Evolutionary conservation across 2,888 invertebrate genomes (phyloP).

Genomic region (Mesorhabditis spiculigera): DNA sequence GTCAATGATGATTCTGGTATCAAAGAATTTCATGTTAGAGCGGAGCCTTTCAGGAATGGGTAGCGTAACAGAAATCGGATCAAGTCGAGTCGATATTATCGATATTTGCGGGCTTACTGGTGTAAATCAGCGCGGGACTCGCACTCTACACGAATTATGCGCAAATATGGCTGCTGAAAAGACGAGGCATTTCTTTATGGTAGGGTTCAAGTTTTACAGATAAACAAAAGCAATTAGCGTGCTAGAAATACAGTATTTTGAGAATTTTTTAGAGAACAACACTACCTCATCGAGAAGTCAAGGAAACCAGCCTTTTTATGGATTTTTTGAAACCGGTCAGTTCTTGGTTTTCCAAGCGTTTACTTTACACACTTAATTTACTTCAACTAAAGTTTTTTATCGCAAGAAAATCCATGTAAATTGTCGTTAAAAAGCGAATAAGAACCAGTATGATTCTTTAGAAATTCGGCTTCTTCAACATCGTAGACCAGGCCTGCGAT

Average conservation of each 20-base stretch:
- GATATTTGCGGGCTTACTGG: background rate
- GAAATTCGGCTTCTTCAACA: background rate
- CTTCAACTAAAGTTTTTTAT: too few species aligned
- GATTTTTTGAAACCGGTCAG: background rate
- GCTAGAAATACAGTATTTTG: too few species aligned
- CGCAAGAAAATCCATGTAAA: too few species aligned
- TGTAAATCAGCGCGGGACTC: background rate
- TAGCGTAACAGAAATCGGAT: background rate
- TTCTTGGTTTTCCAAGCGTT: too few species aligned
- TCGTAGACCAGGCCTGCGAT: background rate
- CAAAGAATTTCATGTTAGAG: too few species aligned
- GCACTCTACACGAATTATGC: background rate
- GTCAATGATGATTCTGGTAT: background rate
- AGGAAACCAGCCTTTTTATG: background rate
- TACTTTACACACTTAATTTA: too few species aligned
- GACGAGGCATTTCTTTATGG: conserved; percentile 1
- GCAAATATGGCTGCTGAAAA: conserved; percentile 6
- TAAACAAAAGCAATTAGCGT: too few species aligned
- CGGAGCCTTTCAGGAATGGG: too few species aligned
- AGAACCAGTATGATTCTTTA: too few species aligned
- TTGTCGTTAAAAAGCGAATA: too few species aligned
- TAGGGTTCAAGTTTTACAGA: background rate
- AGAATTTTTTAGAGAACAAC: background rate
- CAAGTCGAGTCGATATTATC: conserved; percentile 3
- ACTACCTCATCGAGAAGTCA: background rate